These are phyloP conservation scores for Vulpes ferrilata DNA, from an alignment of 2,113 vertebrate species.

Conservation along the genomic window DNA sequence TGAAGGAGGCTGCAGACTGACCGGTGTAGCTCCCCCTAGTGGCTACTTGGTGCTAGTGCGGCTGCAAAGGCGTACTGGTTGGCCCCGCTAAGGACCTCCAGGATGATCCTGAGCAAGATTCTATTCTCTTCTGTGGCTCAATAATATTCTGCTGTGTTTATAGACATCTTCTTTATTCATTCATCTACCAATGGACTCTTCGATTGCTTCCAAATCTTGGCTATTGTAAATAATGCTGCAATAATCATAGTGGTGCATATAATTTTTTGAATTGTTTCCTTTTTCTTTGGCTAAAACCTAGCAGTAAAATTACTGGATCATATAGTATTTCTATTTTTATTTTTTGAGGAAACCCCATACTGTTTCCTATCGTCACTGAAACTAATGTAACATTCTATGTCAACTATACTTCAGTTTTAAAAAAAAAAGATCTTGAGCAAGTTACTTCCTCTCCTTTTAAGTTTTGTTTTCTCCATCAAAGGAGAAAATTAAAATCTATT, in stretches of 20 bases:
- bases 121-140: background rate
- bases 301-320: background rate
- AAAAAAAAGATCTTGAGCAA: background rate
- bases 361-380: background rate
- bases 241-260: background rate
- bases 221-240: background rate
- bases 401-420: background rate
- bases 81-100: background rate
- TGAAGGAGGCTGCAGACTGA: background rate
- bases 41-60: fast-evolving
- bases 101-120: background rate
- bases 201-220: background rate
- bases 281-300: background rate
- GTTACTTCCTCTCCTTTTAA: constrained; percentile 46
- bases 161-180: background rate
- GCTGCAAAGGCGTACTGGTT: background rate
- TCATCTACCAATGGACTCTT: background rate
- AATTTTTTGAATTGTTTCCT: background rate
- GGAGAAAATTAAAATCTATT: background rate
- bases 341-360: background rate
- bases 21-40: constrained; percentile 22
- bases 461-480: constrained; percentile 25
- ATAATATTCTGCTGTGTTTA: background rate
- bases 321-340: background rate
- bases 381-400: background rate